Percentiles rank a stretch among this genome's conserved stretches.
Conservation (phyloP, 2,888 invertebrate species). For the Watsonalla cultraria region DNA sequence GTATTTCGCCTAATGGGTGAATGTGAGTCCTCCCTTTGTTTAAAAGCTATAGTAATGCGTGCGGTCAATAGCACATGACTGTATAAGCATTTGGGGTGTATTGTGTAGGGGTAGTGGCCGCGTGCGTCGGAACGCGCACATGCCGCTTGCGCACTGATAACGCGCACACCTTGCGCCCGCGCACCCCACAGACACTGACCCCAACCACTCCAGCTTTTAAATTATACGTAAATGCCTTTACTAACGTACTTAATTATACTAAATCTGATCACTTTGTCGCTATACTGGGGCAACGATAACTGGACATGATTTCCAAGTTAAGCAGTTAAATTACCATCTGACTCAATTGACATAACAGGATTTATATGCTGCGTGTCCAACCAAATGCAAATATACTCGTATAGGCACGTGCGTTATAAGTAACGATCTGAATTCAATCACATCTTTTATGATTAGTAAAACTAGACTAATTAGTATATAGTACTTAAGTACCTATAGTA, state of each 20-base stretch:
- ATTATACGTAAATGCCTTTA: constrained; percentile 17
- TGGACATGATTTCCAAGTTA: neutral
- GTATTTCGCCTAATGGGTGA: constrained; percentile 32
- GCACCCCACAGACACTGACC: constrained; percentile 63
- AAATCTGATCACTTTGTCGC: constrained; percentile 3
- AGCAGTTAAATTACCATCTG: neutral
- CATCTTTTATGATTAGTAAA: neutral
- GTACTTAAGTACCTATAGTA: too few relatives aligned
- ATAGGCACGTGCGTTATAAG: neutral
- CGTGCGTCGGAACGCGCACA: constrained; percentile 71
- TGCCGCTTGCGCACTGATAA: constrained; percentile 67
- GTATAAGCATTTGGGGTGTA: constrained; percentile 32
- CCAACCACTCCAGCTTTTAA: constrained; percentile 46
- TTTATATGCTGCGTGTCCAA: neutral
- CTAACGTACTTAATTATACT: constrained; percentile 17
- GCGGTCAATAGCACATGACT: constrained; percentile 37
- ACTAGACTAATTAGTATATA: too few relatives aligned
- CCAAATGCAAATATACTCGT: neutral
- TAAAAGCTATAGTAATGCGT: constrained; percentile 45
- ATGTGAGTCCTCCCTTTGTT: constrained; percentile 50
- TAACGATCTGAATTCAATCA: neutral
- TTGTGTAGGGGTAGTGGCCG: constrained; percentile 41
- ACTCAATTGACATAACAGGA: neutral
- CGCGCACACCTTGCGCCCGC: constrained; percentile 71
- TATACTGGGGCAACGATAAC: constrained; percentile 2